Evolutionary conservation across 2,888 invertebrate genomes (phyloP).

Genomic region (Esperia sulphurella): DNA sequence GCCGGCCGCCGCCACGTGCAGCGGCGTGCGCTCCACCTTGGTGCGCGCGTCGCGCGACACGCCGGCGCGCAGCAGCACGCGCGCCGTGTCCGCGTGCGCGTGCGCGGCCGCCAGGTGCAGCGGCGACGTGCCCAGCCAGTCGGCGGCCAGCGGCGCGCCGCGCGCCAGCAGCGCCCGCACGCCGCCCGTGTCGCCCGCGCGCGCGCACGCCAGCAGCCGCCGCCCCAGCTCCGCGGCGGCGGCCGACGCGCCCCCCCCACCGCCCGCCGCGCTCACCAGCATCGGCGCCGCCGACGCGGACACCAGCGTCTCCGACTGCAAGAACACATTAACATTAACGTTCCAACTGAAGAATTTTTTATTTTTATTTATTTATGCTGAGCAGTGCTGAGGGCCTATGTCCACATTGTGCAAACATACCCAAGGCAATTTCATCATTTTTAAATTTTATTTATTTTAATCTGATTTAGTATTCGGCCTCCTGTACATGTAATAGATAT

Average conservation of each 20-base stretch:
- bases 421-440: no score
- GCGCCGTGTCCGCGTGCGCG: conserved; percentile 88
- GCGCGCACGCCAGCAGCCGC: conserved; percentile 87
- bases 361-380: no score
- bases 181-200: conserved; percentile 86
- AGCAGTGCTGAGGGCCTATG: no score
- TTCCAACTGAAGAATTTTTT: no score
- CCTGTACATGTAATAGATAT: no score
- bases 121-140: conserved; percentile 95
- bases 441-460: no score
- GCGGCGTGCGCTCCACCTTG: conserved; percentile 93
- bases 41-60: conserved; percentile 93
- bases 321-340: no score
- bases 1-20: conserved; percentile 93
- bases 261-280: not conserved
- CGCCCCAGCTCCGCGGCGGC: conserved; percentile 77
- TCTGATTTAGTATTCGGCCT: no score
- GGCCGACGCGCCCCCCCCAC: not conserved
- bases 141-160: conserved; percentile 95
- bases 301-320: no score
- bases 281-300: not conserved
- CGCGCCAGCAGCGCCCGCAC: conserved; percentile 88
- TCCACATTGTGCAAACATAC: no score
- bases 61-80: conserved; percentile 90
- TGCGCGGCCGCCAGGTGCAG: conserved; percentile 90